These are phyloP conservation scores for Lytechinus pictus DNA, from an alignment of 35 echinoderm and acorn worm genomes.

Conservation along the genomic window DNA sequence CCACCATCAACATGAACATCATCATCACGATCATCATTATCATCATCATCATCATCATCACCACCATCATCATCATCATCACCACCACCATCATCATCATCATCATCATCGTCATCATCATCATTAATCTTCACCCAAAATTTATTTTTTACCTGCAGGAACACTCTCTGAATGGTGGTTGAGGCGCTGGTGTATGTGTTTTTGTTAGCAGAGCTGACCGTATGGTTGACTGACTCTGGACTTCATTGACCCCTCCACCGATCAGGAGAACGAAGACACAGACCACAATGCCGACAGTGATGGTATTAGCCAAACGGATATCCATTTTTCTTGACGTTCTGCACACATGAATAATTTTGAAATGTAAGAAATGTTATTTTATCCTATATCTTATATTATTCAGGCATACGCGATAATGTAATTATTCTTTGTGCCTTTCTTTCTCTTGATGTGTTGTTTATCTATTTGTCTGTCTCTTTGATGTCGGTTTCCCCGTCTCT, in stretches of 20 bases:
- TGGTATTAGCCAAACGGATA: neutral
- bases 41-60: too few relatives aligned
- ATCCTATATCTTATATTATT: too few relatives aligned
- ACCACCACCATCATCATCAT: too few relatives aligned
- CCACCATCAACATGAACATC: too few relatives aligned
- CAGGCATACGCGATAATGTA: too few relatives aligned
- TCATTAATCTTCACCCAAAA: too few relatives aligned
- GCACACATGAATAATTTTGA: neutral
- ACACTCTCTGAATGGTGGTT: constrained; percentile 27
- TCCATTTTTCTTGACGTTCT: neutral
- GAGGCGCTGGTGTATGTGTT: constrained; percentile 19
- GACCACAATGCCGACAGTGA: neutral
- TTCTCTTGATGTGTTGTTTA: too few relatives aligned
- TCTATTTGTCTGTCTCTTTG: neutral
- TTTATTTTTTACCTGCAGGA: constrained; percentile 16
- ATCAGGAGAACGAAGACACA: neutral
- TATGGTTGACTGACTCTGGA: neutral
- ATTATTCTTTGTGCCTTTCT: too few relatives aligned
- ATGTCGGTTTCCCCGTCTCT: neutral
- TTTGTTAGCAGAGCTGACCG: constrained; percentile 22
- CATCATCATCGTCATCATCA: too few relatives aligned
- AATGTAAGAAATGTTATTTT: neutral
- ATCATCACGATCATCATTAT: too few relatives aligned
- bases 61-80: too few relatives aligned
- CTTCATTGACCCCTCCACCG: neutral